Evolutionary conservation across 2,888 invertebrate species (phyloP).

Genomic region (Ectropis crepuscularia): DNA sequence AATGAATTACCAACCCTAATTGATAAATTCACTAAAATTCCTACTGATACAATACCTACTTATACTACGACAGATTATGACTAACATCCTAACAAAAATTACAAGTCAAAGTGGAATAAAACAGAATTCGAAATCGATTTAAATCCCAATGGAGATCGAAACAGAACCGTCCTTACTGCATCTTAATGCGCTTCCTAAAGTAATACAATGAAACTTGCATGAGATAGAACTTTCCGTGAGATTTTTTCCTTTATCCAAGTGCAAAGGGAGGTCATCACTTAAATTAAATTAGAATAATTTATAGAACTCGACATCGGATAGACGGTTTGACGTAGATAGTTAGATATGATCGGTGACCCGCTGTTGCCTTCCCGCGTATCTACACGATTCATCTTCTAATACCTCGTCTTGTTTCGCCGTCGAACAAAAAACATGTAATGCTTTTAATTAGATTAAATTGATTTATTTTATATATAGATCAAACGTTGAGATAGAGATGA

Average conservation of each 20-base stretch:
- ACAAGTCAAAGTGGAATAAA: slow-evolving; percentile 55
- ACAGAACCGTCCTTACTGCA: slow-evolving; percentile 29
- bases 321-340: slow-evolving; percentile 77
- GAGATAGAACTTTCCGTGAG: slow-evolving; percentile 60
- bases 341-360: slow-evolving; percentile 82
- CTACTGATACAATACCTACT: no score
- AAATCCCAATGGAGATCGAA: slow-evolving; percentile 40
- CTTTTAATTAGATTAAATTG: slow-evolving; percentile 85
- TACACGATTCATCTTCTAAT: slow-evolving; percentile 80
- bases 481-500: slow-evolving; percentile 64
- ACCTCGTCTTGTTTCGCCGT: slow-evolving; percentile 79
- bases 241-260: slow-evolving; percentile 58
- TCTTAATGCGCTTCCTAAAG: slow-evolving; percentile 60
- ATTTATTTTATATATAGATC: slow-evolving; percentile 80
- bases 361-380: slow-evolving; percentile 68
- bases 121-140: slow-evolving; percentile 58
- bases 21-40: no score
- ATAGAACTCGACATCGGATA: slow-evolving; percentile 76
- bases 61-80: neutral
- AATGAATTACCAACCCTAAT: no score
- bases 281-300: slow-evolving; percentile 84
- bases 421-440: slow-evolving; percentile 83
- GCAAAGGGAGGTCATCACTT: slow-evolving; percentile 78
- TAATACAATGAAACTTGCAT: slow-evolving; percentile 72
- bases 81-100: slow-evolving; percentile 38